Percentiles rank a stretch among this genome's conserved stretches.
phyloP scores from a whole-genome alignment of 2,113 vertebrate genomes.

The Myotis davidii region DNA sequence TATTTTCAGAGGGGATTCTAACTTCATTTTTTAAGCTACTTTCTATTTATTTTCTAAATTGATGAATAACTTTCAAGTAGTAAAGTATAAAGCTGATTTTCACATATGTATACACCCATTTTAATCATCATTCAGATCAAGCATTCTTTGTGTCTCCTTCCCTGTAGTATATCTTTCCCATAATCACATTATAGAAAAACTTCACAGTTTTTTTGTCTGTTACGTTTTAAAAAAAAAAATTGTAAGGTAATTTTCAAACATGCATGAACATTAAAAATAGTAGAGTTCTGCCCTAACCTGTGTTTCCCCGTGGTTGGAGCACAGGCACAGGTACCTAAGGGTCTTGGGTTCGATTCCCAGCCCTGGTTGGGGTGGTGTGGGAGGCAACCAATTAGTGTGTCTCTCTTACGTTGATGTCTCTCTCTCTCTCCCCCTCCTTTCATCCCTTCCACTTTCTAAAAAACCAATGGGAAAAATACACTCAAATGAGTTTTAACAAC shows the following conservation, averaged over 20 bases:
- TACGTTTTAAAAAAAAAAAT: not conserved
- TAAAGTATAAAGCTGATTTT: not conserved
- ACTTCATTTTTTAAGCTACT: not conserved
- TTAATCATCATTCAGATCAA: not conserved
- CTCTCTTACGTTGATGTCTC: too few relatives aligned
- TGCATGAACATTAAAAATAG: not conserved
- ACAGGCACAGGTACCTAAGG: too few relatives aligned
- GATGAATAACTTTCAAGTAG: not conserved
- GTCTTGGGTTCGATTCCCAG: too few relatives aligned
- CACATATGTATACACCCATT: not conserved
- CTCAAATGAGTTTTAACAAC: too few relatives aligned
- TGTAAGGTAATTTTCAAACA: not conserved
- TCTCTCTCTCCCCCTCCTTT: too few relatives aligned
- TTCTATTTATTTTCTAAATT: slow-evolving; percentile 30
- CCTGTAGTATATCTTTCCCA: not conserved
- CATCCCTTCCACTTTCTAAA: not conserved
- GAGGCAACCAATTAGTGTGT: too few relatives aligned
- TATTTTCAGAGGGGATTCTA: slow-evolving; percentile 9
- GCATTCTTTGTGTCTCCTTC: not conserved
- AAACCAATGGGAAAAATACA: not conserved
- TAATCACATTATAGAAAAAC: not conserved
- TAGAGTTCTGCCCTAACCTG: not conserved
- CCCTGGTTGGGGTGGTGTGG: too few relatives aligned
- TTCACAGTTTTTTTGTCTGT: not conserved
- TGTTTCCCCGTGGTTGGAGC: too few relatives aligned